Evolutionary conservation across 2,113 vertebrate genomes (phyloP).

Genomic region (Ageneiosus marmoratus): DNA sequence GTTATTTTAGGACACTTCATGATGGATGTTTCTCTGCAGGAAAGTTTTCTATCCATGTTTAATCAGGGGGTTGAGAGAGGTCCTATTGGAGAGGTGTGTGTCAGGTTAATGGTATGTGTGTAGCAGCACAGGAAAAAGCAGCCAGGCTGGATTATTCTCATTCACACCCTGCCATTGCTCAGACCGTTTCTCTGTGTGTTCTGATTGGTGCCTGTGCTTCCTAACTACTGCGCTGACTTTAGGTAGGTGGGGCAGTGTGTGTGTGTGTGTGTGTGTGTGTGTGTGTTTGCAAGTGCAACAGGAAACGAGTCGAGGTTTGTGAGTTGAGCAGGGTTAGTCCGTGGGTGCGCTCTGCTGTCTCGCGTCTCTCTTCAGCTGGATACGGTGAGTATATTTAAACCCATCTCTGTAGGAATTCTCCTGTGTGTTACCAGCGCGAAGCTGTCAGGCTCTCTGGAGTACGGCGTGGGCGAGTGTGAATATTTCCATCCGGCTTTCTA

Average conservation of each 20-base stretch:
- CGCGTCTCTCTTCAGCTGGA: slow-evolving; percentile 6
- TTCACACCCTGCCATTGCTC: slow-evolving; percentile 53
- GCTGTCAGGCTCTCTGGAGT: slow-evolving; percentile 31
- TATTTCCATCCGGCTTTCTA: slow-evolving; percentile 18
- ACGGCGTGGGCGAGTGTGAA: slow-evolving; percentile 24
- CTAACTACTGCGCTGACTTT: slow-evolving; percentile 29
- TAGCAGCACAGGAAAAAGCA: slow-evolving; percentile 68
- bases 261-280: slow-evolving; percentile 7
- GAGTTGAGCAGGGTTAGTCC: slow-evolving; percentile 27
- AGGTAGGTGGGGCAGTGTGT: slow-evolving; percentile 38
- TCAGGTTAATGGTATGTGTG: slow-evolving; percentile 29
- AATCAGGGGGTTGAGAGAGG: too few species aligned
- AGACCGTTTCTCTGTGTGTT: slow-evolving; percentile 45
- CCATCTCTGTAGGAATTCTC: slow-evolving; percentile 21
- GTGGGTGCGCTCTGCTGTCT: slow-evolving; percentile 35
- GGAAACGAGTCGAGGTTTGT: slow-evolving; percentile 58
- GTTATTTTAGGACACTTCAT: neutral
- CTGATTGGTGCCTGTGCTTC: slow-evolving; percentile 59
- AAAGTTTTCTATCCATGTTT: neutral
- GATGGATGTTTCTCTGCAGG: neutral
- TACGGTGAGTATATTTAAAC: slow-evolving; percentile 40
- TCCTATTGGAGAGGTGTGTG: neutral
- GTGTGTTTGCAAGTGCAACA: slow-evolving; percentile 37
- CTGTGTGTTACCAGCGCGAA: neutral
- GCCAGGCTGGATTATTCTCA: slow-evolving; percentile 57